Conservation (phyloP, 2,888 invertebrate species). For the Peribatodes rhomboidaria region DNA sequence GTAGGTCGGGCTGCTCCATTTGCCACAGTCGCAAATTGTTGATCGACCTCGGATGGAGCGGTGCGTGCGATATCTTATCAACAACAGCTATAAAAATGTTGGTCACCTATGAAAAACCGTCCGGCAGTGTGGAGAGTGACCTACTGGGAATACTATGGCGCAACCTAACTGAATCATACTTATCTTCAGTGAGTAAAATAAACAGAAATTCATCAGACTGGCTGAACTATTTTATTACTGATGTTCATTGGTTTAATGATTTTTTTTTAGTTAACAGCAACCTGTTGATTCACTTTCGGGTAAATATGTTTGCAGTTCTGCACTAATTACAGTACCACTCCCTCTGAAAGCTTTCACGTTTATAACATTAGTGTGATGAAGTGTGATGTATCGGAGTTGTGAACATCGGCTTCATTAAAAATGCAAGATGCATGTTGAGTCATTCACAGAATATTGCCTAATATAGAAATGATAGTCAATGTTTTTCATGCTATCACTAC, state of each 20-base stretch:
- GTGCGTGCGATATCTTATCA: conserved; percentile 80
- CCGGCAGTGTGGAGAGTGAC: conserved; percentile 35
- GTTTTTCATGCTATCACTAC: conserved; percentile 49
- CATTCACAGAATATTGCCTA: conserved; percentile 8
- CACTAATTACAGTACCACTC: too few species aligned
- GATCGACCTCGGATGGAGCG: conserved; percentile 79
- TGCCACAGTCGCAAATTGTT: conserved; percentile 81
- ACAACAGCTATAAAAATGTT: conserved; percentile 55
- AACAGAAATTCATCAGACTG: conserved; percentile 14
- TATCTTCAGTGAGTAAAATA: conserved; percentile 39
- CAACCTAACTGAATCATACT: conserved; percentile 44
- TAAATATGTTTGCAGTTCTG: background rate
- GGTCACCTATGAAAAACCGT: conserved; percentile 54
- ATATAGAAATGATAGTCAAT: conserved; percentile 41
- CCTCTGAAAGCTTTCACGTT: too few species aligned
- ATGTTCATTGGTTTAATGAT: background rate
- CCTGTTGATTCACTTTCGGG: conserved; percentile 7
- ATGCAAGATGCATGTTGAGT: conserved; percentile 19
- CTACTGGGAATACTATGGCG: conserved; percentile 45
- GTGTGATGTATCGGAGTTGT: background rate
- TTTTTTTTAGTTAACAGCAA: background rate
- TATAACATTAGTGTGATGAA: background rate
- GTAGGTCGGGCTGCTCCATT: conserved; percentile 83
- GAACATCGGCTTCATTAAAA: conserved; percentile 14
- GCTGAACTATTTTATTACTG: conserved; percentile 12